phyloP scores from a whole-genome alignment of 2,888 invertebrate genomes.

The Acleris holmiana region DNA sequence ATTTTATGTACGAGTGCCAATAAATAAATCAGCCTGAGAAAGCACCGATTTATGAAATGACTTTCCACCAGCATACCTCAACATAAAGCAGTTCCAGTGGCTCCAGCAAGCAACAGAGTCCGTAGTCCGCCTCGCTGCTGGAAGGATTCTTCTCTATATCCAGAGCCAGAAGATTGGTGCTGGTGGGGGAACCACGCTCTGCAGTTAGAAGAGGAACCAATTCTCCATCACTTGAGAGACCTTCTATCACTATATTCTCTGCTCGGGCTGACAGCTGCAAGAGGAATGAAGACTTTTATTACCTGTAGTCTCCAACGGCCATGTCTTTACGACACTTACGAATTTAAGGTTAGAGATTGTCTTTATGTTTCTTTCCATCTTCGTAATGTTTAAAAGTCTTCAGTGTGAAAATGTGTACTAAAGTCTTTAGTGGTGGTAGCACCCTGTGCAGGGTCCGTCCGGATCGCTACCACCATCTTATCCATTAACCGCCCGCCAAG shows the following conservation, averaged over 20 bases:
- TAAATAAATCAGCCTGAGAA: too few relatives aligned
- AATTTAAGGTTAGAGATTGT: too few relatives aligned
- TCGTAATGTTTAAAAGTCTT: too few relatives aligned
- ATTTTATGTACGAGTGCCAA: too few relatives aligned
- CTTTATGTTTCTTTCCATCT: too few relatives aligned
- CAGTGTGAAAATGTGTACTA: too few relatives aligned
- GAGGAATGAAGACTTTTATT: neutral
- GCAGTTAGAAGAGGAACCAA: conserved; percentile 87
- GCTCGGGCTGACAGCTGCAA: conserved; percentile 85
- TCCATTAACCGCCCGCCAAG: too few relatives aligned
- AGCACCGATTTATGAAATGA: neutral
- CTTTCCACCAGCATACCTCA: conserved; percentile 84
- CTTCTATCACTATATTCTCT: conserved; percentile 91
- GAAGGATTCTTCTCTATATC: conserved; percentile 90
- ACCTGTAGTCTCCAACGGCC: neutral
- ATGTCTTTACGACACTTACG: too few relatives aligned
- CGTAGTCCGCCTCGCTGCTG: conserved; percentile 87
- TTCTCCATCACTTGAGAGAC: conserved; percentile 88
- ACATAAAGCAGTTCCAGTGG: conserved; percentile 91
- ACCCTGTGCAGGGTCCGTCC: too few relatives aligned
- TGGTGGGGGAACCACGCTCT: conserved; percentile 78
- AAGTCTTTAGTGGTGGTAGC: too few relatives aligned
- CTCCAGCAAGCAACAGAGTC: conserved; percentile 87
- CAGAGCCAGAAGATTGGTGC: conserved; percentile 88
- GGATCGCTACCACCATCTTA: too few relatives aligned